Percentiles rank a stretch among this genome's conserved stretches.
Conservation (phyloP, 2,888 invertebrate species). For the Ectobius pallidus region DNA sequence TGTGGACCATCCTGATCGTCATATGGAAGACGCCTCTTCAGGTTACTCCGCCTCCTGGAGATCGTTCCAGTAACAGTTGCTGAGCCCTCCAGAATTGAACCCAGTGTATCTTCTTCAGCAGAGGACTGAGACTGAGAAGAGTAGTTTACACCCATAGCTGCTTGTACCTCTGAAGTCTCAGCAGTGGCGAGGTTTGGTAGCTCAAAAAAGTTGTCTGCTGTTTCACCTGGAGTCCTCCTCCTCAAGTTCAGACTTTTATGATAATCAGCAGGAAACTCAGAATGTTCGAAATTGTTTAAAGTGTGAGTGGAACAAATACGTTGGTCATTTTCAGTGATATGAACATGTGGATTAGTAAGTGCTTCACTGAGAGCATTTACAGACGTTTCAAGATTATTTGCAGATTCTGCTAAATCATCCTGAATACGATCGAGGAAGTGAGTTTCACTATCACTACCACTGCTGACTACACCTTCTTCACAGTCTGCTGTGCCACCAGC, state of each 20-base stretch:
- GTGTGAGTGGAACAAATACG: not conserved
- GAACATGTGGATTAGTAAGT: conserved; percentile 1
- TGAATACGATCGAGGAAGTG: conserved; percentile 59
- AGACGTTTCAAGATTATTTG: conserved; percentile 29
- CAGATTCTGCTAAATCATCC: conserved; percentile 51
- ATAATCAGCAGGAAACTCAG: not conserved
- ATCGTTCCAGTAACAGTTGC: not conserved
- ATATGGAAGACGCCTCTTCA: conserved; percentile 63
- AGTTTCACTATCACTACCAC: conserved; percentile 59
- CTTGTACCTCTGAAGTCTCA: not conserved
- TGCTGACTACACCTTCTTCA: conserved; percentile 20
- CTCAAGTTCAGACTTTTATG: not conserved
- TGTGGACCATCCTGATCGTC: conserved; percentile 49
- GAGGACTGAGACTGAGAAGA: conserved; percentile 12
- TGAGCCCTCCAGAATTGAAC: conserved; percentile 22
- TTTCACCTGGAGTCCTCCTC: not conserved
- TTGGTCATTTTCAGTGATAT: not conserved
- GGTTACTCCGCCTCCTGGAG: conserved; percentile 61
- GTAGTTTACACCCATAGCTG: conserved; percentile 13
- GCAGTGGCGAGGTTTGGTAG: conserved; percentile 13
- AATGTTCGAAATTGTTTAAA: conserved; percentile 6
- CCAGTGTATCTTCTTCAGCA: conserved; percentile 24
- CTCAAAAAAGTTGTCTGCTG: conserved; percentile 23
- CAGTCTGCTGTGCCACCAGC: conserved; percentile 46
- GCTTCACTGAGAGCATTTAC: conserved; percentile 4